Base-by-base conservation (phyloP, 2,888 invertebrate species). In the Parnassius mnemosyne region DNA sequence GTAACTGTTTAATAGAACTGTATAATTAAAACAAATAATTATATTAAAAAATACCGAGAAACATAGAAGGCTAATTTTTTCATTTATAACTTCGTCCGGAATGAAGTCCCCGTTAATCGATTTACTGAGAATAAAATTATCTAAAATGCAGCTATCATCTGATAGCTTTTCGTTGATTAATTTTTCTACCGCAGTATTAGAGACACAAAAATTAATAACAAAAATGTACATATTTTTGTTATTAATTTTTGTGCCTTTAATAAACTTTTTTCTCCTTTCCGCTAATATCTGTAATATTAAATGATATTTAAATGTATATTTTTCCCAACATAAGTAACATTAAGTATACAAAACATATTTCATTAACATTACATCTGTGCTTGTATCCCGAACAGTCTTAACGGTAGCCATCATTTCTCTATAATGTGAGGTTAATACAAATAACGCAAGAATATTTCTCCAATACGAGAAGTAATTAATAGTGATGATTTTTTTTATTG, bases 391-490 rank as follows among this genome's bases (percentile, higher is more conserved):
- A 9, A 79, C 70, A 9, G 63, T 70, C 56, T 71, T 69, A 9
- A 77, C 72, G 10, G 69, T 69, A 3, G 64, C 63, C 71, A 68
- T 69, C 76, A 76, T 78, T 64, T 76, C 71, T 42, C 56, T 64
- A 58, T 77, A 77, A 47, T 67, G 68, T 3, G 73, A 69, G 10
- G 78, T 71, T 10, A 74, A 34, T 52, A 64, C 61, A 57, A 75
- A 75, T 41, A 78, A 57, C 11, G 68, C 65, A 9, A 67, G 66
- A 12, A 76, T 72, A 53, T 75, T 74, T 59, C 76, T 72, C 78
- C 78, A 79, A 60, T 76, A 76, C 1, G 78, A 76, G 53, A 75
- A 79, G 46, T 69, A 78, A 58, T 76, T 76, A 44, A 68, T 59
- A 5, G 76, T 77, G 1, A 72, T 54, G 25, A 76, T 72, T 16